Evolutionary conservation across 2,888 invertebrate genomes (phyloP).

Genomic region (Gymnoscelis rufifasciata): DNA sequence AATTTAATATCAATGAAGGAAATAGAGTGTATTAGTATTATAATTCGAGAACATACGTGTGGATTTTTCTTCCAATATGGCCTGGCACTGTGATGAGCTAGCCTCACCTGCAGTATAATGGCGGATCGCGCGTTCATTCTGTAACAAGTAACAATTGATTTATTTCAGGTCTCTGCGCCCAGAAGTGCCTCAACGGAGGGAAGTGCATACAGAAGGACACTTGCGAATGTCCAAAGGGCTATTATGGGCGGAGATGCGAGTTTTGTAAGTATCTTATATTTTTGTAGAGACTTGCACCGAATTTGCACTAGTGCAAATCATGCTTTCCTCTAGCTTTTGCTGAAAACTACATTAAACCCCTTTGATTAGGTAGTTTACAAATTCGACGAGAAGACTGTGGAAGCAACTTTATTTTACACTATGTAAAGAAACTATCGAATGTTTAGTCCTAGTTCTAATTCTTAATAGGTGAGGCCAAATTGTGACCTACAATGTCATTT

Average conservation of each 20-base stretch:
- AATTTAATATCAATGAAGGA: too few relatives aligned
- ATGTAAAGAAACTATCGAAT: too few relatives aligned
- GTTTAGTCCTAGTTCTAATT: too few relatives aligned
- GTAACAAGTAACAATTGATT: constrained; percentile 15
- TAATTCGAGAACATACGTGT: constrained; percentile 45
- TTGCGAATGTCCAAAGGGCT: constrained; percentile 94
- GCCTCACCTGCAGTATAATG: constrained; percentile 45
- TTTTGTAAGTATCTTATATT: constrained; percentile 84
- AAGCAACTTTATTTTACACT: too few relatives aligned
- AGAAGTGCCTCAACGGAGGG: constrained; percentile 95
- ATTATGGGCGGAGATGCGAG: constrained; percentile 93
- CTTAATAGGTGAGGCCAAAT: too few relatives aligned
- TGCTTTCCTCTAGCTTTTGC: too few relatives aligned
- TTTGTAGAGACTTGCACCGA: too few relatives aligned
- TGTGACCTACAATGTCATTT: too few relatives aligned
- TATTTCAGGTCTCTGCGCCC: constrained; percentile 89
- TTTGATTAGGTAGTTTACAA: too few relatives aligned
- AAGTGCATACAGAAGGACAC: constrained; percentile 96
- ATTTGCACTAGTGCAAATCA: too few relatives aligned
- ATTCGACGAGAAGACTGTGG: too few relatives aligned
- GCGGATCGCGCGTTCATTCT: constrained; percentile 38
- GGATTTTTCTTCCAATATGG: constrained; percentile 68
- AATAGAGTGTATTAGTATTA: neutral
- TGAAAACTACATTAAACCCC: too few relatives aligned
- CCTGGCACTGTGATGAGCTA: constrained; percentile 44